Evolutionary conservation across 2,113 vertebrate genomes (phyloP).

Genomic region (Tetrax tetrax): DNA sequence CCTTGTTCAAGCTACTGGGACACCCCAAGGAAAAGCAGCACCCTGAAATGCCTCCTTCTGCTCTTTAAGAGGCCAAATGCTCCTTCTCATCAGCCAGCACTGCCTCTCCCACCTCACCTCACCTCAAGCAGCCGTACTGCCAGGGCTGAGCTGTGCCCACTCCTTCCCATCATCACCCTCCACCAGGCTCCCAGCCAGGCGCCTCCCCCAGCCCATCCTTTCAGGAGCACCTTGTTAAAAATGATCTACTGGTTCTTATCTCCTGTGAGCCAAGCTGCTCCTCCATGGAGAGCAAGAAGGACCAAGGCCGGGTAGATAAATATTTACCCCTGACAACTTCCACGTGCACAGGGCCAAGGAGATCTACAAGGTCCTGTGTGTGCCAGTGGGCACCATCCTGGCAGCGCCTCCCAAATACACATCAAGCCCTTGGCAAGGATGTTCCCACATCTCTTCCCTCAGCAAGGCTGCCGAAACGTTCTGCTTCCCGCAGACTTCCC

Average conservation of each 20-base stretch:
- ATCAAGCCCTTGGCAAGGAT: not conserved
- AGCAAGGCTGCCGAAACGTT: not conserved
- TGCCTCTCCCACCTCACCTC: not conserved
- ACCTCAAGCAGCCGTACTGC: not conserved
- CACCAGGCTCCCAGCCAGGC: fast-evolving
- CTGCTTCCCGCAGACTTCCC: not conserved
- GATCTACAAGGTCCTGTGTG: fast-evolving
- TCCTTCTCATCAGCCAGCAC: not conserved
- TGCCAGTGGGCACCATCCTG: not conserved
- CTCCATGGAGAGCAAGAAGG: not conserved
- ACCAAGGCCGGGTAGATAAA: not conserved
- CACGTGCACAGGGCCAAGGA: not conserved
- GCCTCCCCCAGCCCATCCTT: not conserved
- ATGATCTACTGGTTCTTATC: not conserved
- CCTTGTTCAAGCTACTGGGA: not conserved
- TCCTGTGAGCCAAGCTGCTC: not conserved
- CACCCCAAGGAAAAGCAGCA: not conserved
- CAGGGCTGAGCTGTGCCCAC: not conserved
- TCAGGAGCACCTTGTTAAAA: constrained; percentile 10
- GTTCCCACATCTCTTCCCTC: not conserved
- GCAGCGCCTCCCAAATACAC: not conserved
- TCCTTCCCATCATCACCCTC: not conserved
- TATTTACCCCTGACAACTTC: not conserved
- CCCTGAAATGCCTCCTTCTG: not conserved
- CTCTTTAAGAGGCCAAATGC: not conserved